Evolutionary conservation across 92 coral and sea anemone genomes (phyloP).

Genomic region (Phenganax marumi): DNA sequence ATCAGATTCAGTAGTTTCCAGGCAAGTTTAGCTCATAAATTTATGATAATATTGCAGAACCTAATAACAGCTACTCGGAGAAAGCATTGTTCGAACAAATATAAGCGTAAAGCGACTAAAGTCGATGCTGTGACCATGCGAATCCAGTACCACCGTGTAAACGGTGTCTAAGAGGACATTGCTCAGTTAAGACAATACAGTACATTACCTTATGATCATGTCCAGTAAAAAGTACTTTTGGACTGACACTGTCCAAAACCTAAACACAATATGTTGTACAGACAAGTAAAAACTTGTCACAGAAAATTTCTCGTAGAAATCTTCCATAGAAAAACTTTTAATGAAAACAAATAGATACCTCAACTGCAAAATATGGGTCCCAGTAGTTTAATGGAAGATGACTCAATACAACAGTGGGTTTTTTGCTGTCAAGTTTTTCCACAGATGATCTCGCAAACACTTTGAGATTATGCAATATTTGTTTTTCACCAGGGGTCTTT

Average conservation of each 20-base stretch:
- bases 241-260: slow-evolving; percentile 59
- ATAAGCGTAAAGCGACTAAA: no score
- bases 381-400: slow-evolving; percentile 63
- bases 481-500: slow-evolving; percentile 42
- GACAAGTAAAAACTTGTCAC: neutral
- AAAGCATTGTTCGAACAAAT: no score
- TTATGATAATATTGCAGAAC: no score
- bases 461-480: slow-evolving; percentile 49
- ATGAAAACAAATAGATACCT: slow-evolving; percentile 47
- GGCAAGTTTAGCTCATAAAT: no score
- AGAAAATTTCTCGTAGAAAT: neutral
- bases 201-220: slow-evolving; percentile 71
- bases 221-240: slow-evolving; percentile 70
- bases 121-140: no score
- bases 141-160: no score
- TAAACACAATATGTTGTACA: neutral
- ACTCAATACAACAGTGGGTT: slow-evolving; percentile 58
- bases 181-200: no score
- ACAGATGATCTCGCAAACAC: slow-evolving; percentile 52
- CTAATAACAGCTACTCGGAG: no score
- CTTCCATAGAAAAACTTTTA: neutral
- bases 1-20: no score
- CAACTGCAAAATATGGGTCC: slow-evolving; percentile 43
- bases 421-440: slow-evolving; percentile 43
- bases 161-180: no score